Base-by-base conservation (phyloP, 2,888 invertebrate species). In the Eilema caniola region DNA sequence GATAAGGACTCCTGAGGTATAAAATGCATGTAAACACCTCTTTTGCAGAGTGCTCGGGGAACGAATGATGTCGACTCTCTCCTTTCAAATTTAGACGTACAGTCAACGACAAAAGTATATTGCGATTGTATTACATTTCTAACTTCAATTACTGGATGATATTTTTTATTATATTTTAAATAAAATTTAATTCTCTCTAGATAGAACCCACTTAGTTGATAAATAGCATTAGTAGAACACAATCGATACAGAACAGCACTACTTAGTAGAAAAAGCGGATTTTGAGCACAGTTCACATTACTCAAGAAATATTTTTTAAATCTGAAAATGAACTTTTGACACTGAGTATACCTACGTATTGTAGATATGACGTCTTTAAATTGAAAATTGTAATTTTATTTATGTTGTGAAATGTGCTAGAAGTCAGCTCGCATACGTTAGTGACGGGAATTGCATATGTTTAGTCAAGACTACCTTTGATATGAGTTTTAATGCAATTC, bases 1-100 rank as follows among this genome's bases (percentile, higher is more conserved):
- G 93, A 93, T 94, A 92, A 91, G 90, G 82, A 85, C 85, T 82
- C 84, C 84, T 81, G 80, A 86, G 85, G 89, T 88, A 89, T 92
- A 93, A 94, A 93, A 92, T 92, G 89, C 90, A 92, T 92, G 93
- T 94, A 91, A 92, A 94, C 93, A 93, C 91, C 90, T 92, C 86
- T 84, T 91, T 90, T 85, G 85, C 85, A 81, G 83, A 82, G 83
- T 81, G 86, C 86, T 87, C 79, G 77, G 87, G 88, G 88, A 90
- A 88, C 86, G 77, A 91, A 89, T 86, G 89, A 85, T 86, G 86
- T 83, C 86, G 88, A 86, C 90, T 89, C 89, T 89, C 88, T 82
- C 83, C 84, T 85, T 82, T 78, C 84, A 81, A 87, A 87, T 89
- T 87, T 85, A 87, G 82, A 85, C 82, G 78, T 84, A 41, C 41